These are phyloP conservation scores for Sceliomorpha sp. DNA, from an alignment of 2,888 invertebrate species.

Conservation along the genomic window DNA sequence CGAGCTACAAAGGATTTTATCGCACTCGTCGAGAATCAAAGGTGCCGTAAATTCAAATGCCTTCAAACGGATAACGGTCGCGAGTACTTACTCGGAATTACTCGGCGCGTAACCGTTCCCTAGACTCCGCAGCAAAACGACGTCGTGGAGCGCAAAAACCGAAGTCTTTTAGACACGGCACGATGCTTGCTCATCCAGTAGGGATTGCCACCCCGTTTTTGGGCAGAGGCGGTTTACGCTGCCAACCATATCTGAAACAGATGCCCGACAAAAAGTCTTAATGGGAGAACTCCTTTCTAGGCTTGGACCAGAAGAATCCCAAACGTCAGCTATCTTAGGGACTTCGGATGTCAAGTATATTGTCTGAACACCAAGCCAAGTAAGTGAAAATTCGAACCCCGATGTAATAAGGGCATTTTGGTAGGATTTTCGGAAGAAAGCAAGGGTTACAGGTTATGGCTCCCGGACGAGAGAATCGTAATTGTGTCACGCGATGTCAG, in stretches of 20 bases:
- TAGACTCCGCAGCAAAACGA: neutral
- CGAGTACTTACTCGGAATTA: constrained; percentile 7
- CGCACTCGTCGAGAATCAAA: constrained; percentile 42
- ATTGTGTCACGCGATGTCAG: too few relatives aligned
- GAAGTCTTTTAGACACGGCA: neutral
- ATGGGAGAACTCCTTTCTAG: neutral
- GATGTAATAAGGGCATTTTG: constrained; percentile 4
- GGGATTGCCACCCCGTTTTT: neutral
- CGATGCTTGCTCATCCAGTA: neutral
- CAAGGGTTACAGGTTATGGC: constrained; percentile 9
- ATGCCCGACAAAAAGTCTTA: constrained; percentile 2
- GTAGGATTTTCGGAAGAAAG: constrained; percentile 5
- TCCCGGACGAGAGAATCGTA: constrained; percentile 4
- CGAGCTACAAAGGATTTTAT: constrained; percentile 43
- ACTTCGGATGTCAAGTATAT: too few relatives aligned
- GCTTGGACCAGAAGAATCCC: too few relatives aligned
- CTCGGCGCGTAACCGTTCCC: neutral
- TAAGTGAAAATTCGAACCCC: constrained; percentile 6
- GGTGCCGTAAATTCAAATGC: constrained; percentile 45
- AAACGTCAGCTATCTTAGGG: too few relatives aligned
- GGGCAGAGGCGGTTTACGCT: constrained; percentile 8
- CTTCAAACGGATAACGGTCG: constrained; percentile 57
- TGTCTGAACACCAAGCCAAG: too few relatives aligned
- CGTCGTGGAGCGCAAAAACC: neutral
- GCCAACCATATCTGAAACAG: constrained; percentile 6